Conservation (phyloP, 2,113 vertebrate species). For the Pygoscelis adeliae region DNA sequence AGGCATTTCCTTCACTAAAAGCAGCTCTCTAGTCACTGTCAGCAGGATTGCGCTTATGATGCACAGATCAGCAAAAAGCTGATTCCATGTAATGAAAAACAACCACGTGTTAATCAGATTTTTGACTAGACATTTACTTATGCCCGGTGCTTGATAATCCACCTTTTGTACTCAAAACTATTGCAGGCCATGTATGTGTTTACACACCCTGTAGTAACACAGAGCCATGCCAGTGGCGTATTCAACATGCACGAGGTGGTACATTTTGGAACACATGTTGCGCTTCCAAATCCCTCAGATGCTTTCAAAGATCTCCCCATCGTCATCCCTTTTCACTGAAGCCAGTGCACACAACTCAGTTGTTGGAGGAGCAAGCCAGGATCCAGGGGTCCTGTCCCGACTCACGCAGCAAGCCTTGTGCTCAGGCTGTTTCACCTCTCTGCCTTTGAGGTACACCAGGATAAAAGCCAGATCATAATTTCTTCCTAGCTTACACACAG, state of each 20-base stretch:
- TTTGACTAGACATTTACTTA: not conserved
- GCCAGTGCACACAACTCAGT: not conserved
- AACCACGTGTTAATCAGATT: fast-evolving
- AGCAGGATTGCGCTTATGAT: not conserved
- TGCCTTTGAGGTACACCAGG: not conserved
- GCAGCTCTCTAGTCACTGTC: not conserved
- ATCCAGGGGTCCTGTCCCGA: not conserved
- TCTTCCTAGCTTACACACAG: not conserved
- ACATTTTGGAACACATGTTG: not conserved
- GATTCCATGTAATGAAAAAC: not conserved
- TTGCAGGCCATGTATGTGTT: not conserved
- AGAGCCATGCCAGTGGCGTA: fast-evolving
- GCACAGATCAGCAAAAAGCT: not conserved
- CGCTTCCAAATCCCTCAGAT: not conserved
- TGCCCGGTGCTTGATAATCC: not conserved
- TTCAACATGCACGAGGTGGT: not conserved
- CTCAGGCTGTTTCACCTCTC: not conserved
- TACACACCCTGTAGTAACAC: not conserved
- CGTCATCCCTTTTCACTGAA: not conserved
- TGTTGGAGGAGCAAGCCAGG: not conserved
- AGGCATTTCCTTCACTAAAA: not conserved
- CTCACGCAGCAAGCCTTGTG: not conserved
- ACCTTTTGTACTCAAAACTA: not conserved
- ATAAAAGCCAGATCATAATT: not conserved
- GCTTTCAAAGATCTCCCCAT: not conserved